Evolutionary conservation across 2,888 invertebrate genomes (phyloP).

Genomic region (Heterodera filipjevi): DNA sequence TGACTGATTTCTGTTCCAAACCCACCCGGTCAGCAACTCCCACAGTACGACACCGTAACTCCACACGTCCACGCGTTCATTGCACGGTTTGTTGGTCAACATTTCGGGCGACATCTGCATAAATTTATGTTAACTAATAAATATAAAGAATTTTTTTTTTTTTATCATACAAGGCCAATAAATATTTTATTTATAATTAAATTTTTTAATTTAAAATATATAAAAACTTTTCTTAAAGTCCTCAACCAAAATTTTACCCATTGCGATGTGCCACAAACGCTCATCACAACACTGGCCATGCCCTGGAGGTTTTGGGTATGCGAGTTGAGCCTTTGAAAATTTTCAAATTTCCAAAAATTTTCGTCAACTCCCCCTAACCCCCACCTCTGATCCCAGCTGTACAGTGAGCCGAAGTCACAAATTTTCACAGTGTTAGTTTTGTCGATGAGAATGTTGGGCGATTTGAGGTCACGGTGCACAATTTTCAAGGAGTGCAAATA

Average conservation of each 20-base stretch:
- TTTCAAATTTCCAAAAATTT: not conserved
- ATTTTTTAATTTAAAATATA: constrained; percentile 74
- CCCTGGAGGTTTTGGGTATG: constrained; percentile 43
- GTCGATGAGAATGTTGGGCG: constrained; percentile 77
- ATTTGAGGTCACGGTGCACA: constrained; percentile 96
- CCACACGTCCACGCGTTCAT: constrained; percentile 93
- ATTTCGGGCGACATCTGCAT: constrained; percentile 98
- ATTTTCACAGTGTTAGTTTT: constrained; percentile 78
- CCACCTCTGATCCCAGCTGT: constrained; percentile 44
- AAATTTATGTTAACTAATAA: not conserved
- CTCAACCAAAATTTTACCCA: not conserved
- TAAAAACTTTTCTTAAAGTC: constrained; percentile 66
- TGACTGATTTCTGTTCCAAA: not conserved
- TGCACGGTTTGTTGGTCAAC: constrained; percentile 92
- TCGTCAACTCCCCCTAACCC: constrained; percentile 67
- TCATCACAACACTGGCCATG: constrained; percentile 93
- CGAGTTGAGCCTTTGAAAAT: constrained; percentile 31
- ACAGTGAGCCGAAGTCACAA: constrained; percentile 88
- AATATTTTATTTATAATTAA: not conserved
- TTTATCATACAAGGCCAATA: not conserved
- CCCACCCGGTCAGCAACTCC: constrained; percentile 85
- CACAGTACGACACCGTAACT: constrained; percentile 96
- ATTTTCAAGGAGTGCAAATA: constrained; percentile 89
- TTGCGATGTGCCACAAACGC: constrained; percentile 84
- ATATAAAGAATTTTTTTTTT: not conserved